Percentiles rank a stretch among this genome's conserved stretches.
Evolutionary conservation across 2,888 invertebrate genomes (phyloP).

Genomic region (Cyrtodaria siliqua): DNA sequence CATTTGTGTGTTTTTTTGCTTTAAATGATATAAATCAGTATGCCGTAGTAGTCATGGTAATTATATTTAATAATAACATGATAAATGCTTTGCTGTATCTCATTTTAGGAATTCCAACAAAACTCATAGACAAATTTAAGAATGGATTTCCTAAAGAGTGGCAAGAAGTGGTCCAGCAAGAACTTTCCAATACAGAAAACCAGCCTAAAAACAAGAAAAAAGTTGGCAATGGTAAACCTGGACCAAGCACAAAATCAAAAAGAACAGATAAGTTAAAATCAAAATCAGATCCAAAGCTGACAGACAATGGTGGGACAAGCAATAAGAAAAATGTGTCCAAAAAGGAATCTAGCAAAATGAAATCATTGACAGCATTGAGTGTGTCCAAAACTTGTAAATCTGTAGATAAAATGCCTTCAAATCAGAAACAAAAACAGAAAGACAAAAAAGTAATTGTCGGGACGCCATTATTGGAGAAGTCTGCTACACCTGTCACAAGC

Average conservation of each 20-base stretch:
- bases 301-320: neutral
- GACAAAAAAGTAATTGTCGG: neutral
- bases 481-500: neutral
- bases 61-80: no score
- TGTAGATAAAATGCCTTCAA: no score
- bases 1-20: no score
- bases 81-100: no score
- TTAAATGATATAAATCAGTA: no score
- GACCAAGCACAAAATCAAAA: neutral
- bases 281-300: neutral
- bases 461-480: no score
- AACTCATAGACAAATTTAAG: constrained; percentile 62
- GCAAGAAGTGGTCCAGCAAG: constrained; percentile 67
- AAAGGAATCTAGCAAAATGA: no score
- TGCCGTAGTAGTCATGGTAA: no score
- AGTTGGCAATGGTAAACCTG: neutral
- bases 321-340: neutral
- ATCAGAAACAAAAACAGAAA: neutral
- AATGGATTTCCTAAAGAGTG: constrained; percentile 74
- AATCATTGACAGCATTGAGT: no score
- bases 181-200: constrained; percentile 47
- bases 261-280: neutral
- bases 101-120: constrained; percentile 67
- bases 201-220: neutral
- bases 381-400: no score